Evolutionary conservation across 2,888 invertebrate genomes (phyloP).

Genomic region (Ophion obscuratus): DNA sequence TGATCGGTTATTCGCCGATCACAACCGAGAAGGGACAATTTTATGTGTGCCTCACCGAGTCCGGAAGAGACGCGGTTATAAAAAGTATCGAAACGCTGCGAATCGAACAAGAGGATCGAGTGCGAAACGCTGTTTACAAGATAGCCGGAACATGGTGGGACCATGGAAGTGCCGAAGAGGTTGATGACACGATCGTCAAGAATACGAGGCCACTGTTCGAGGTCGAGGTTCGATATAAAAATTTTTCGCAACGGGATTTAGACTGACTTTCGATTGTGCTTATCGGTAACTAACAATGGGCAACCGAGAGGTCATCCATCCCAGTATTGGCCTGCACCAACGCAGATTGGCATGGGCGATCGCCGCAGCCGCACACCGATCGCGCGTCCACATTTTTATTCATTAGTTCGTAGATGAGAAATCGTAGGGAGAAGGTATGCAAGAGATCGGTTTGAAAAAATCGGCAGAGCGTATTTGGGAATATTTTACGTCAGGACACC

Average conservation of each 20-base stretch:
- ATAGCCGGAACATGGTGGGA: constrained; percentile 86
- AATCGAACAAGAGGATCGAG: constrained; percentile 75
- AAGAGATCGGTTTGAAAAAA: too few relatives aligned
- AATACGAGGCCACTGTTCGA: constrained; percentile 87
- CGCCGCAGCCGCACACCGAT: too few relatives aligned
- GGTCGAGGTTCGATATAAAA: constrained; percentile 85
- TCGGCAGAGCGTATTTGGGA: too few relatives aligned
- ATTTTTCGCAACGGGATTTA: neutral
- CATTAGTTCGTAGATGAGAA: too few relatives aligned
- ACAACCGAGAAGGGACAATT: constrained; percentile 89
- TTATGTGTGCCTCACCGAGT: constrained; percentile 87
- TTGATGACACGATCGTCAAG: constrained; percentile 85
- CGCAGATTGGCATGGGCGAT: too few relatives aligned
- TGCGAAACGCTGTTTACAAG: constrained; percentile 86
- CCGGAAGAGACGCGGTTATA: constrained; percentile 85
- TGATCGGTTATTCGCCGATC: constrained; percentile 89
- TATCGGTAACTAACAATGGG: too few relatives aligned
- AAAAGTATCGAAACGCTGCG: constrained; percentile 76
- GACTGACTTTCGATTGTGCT: neutral
- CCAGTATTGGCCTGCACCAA: too few relatives aligned
- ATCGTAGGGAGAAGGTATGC: too few relatives aligned
- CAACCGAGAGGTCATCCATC: too few relatives aligned
- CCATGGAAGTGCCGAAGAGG: constrained; percentile 88
- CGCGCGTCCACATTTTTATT: too few relatives aligned
- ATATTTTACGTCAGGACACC: too few relatives aligned